Conservation (phyloP, 2,797 vertebrate genomes). For the Poecilia wingei region DNA sequence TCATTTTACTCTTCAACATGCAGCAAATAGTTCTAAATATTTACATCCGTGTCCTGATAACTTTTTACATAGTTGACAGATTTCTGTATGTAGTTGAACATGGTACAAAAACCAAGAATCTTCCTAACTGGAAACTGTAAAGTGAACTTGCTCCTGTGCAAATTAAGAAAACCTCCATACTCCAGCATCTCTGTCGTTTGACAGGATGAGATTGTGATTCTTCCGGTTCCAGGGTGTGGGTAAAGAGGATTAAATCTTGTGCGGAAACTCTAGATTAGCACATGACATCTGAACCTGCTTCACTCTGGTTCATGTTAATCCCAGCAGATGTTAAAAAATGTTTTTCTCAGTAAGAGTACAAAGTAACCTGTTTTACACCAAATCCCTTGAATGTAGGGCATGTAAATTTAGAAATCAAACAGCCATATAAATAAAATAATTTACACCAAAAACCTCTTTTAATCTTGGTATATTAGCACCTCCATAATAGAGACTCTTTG, state of each 20-base stretch:
- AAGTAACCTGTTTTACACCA: conserved; percentile 61
- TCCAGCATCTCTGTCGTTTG: conserved; percentile 54
- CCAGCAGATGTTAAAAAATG: conserved; percentile 33
- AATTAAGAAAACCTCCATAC: conserved; percentile 14
- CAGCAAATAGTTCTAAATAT: not conserved
- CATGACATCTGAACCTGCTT: conserved; percentile 53
- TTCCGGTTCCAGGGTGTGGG: conserved; percentile 53
- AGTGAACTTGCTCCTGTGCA: conserved; percentile 18
- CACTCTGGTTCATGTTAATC: conserved; percentile 59
- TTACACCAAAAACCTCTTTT: conserved; percentile 2
- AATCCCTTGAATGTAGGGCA: conserved; percentile 61
- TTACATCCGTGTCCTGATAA: not conserved
- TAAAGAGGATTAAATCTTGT: conserved; percentile 65
- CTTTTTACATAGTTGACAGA: not conserved
- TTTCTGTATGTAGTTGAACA: not conserved
- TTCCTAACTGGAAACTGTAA: not conserved
- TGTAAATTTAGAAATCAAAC: conserved; percentile 14
- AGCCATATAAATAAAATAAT: conserved; percentile 2
- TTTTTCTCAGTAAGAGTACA: conserved; percentile 58
- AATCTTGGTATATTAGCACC: conserved; percentile 16
- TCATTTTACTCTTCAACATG: not conserved
- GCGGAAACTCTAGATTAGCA: conserved; percentile 52
- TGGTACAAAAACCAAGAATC: not conserved
- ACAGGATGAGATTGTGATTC: conserved; percentile 46
- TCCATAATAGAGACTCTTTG: not conserved